These are phyloP conservation scores for Crossocerus cetratus DNA, from an alignment of 2,888 invertebrate species.

Conservation along the genomic window DNA sequence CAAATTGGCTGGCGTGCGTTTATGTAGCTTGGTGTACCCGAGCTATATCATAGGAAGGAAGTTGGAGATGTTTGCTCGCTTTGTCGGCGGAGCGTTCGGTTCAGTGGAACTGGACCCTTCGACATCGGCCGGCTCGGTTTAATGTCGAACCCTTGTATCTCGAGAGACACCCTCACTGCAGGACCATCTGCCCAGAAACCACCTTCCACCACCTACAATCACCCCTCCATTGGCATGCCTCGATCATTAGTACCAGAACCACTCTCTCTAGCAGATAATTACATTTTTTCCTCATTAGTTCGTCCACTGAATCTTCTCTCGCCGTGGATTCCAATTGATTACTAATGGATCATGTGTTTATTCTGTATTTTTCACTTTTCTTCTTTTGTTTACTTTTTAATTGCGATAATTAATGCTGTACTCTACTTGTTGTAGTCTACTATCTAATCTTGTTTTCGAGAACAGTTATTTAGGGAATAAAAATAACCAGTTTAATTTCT, in stretches of 20 bases:
- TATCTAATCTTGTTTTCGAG: too few species aligned
- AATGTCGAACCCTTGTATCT: constrained; percentile 66
- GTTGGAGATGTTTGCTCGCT: constrained; percentile 37
- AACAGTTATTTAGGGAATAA: too few species aligned
- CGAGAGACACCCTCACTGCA: constrained; percentile 51
- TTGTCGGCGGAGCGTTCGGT: constrained; percentile 17
- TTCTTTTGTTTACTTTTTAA: too few species aligned
- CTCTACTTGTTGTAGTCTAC: too few species aligned
- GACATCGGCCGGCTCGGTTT: constrained; percentile 44
- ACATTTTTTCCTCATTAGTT: constrained; percentile 52
- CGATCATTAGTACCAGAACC: constrained; percentile 62
- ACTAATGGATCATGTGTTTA: too few species aligned
- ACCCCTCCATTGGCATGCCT: constrained; percentile 12
- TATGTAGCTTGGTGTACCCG: constrained; percentile 10
- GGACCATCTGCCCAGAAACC: constrained; percentile 57
- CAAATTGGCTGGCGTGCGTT: not conserved
- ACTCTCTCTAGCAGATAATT: constrained; percentile 61
- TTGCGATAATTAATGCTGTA: too few species aligned
- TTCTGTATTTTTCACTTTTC: too few species aligned
- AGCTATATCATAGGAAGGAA: constrained; percentile 26
- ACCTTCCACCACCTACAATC: constrained; percentile 17
- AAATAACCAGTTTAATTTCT: too few species aligned
- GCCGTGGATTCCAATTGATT: too few species aligned
- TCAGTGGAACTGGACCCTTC: constrained; percentile 31
- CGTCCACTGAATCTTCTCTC: not conserved